These are phyloP conservation scores for Triplophysa yarkandensis DNA, from an alignment of 2,797 vertebrate genomes.

Conservation along the genomic window DNA sequence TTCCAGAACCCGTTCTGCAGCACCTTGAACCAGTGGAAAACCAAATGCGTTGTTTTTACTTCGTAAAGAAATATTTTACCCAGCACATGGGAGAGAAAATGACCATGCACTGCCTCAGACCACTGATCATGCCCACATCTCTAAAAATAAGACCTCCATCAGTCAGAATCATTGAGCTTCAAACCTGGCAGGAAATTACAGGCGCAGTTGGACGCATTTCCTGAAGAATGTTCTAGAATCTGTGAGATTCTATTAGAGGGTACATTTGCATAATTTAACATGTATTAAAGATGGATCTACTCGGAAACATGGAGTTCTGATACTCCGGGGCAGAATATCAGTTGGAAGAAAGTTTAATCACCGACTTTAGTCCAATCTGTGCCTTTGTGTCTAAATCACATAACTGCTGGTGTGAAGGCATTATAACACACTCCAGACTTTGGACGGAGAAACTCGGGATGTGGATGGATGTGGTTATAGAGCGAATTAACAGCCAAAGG, in stretches of 20 bases:
- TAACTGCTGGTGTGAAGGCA: neutral
- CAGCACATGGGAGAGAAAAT: neutral
- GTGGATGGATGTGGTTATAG: slow-evolving; percentile 13
- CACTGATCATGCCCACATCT: slow-evolving; percentile 25
- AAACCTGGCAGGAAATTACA: slow-evolving; percentile 47
- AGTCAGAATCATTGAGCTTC: slow-evolving; percentile 48
- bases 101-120: neutral
- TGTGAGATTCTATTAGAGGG: slow-evolving; percentile 42
- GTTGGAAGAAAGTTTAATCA: slow-evolving; percentile 25
- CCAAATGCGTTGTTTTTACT: neutral
- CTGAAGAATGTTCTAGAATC: slow-evolving; percentile 41
- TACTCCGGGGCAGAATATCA: slow-evolving; percentile 31
- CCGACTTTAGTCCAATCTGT: slow-evolving; percentile 12
- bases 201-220: slow-evolving; percentile 36
- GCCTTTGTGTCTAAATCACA: neutral
- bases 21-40: neutral
- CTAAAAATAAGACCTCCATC: slow-evolving; percentile 50
- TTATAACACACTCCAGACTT: slow-evolving; percentile 1
- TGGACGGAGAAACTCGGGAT: neutral
- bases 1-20: neutral
- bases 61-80: slow-evolving; percentile 1
- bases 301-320: slow-evolving; percentile 33
- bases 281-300: slow-evolving; percentile 50
- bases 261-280: slow-evolving; percentile 57
- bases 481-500: neutral